Evolutionary conservation across 2,113 vertebrate genomes (phyloP).

Genomic region (Psittacula cyanocephala): DNA sequence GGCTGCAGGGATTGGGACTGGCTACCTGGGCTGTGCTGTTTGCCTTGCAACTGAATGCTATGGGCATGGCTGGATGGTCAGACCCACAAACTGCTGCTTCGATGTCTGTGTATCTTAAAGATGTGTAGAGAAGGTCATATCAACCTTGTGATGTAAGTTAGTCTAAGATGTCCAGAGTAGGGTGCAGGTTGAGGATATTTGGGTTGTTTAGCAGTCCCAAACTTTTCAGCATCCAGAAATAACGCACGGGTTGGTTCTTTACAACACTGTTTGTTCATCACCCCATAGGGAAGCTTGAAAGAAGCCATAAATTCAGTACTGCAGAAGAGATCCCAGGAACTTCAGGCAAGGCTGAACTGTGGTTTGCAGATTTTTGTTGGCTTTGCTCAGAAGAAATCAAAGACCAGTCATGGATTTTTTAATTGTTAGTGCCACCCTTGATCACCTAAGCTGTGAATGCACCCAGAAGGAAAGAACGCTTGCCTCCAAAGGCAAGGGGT

Average conservation of each 20-base stretch:
- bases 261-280: not conserved
- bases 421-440: not conserved
- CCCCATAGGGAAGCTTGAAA: not conserved
- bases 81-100: not conserved
- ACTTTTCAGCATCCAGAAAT: not conserved
- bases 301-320: not conserved
- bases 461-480: not conserved
- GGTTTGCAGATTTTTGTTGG: not conserved
- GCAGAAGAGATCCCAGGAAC: not conserved
- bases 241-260: not conserved
- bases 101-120: not conserved
- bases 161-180: not conserved
- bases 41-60: not conserved
- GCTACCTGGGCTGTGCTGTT: not conserved
- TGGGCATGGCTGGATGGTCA: rapidly evolving
- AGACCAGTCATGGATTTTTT: not conserved
- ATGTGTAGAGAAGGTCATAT: not conserved
- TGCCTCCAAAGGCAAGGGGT: rapidly evolving
- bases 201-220: not conserved
- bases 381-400: not conserved
- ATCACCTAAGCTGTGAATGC: not conserved
- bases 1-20: not conserved
- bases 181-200: not conserved
- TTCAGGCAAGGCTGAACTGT: not conserved
- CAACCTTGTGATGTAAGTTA: not conserved